Base-by-base conservation (phyloP, 2,113 vertebrate species). In the Cebidichthys violaceus region DNA sequence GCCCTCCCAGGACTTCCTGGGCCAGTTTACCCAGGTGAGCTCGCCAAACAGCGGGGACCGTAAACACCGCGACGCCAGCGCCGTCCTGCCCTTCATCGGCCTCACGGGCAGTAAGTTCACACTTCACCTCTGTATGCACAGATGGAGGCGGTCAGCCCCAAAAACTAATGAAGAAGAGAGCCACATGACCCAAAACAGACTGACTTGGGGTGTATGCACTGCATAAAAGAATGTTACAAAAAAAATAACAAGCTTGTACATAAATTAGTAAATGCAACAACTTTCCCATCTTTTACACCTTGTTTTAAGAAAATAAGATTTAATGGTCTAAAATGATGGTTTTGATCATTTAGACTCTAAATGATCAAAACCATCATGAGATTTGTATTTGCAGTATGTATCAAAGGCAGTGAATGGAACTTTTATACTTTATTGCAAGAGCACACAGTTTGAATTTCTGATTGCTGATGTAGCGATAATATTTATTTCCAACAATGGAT, bases 51-150 rank as follows among this genome's bases (percentile, higher is more conserved):
- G 61, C 4, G 87, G 87, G 4, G 92, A 92, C 74, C 91, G 77
- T 66, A 92, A 92, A 88, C 91, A 92, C 87, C 88, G 88, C 0
- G 90, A 91, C 18, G 90, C 89, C 81, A 65, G 84, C 24, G 91
- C 87, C 0, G 84, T 90, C 9, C 77, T 92, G 79, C 92, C 92
- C 59, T 93, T 93, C 90, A 72, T 93, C 55, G 92, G 92, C 65
- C 91, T 93, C 64, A 93, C 92, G 10, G 79, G 77, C 77, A 92
- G 91, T 93, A 86, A 80, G 92, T 91, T 47, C 24, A 47, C 64
- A 52, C 71, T 47, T 9, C 0, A 17, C 6, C 29, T 8, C 50
- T 27, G 50, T 62, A 13, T 61, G 31, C 62, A 78, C 54, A 77
- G 24, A 66, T 4, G 55, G 17, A 33, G 27, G 43, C 0, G 0